These are phyloP conservation scores for Ichneumoninae sp. DNA, from an alignment of 2,888 invertebrate species.

Conservation along the genomic window DNA sequence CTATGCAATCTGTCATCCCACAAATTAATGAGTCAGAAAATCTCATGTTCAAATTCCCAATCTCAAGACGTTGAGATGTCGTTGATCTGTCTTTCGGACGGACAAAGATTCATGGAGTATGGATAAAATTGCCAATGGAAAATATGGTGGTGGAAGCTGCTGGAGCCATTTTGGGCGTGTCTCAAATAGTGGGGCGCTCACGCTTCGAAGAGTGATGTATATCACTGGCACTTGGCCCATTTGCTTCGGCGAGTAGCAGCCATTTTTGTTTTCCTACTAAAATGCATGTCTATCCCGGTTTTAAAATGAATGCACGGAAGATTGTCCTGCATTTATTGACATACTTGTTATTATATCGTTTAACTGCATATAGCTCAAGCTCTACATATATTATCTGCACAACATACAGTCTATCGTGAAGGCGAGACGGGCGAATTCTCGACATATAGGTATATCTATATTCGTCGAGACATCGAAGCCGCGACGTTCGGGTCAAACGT, in stretches of 20 bases:
- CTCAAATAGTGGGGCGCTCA: background rate
- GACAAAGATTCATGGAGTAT: background rate
- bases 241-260: background rate
- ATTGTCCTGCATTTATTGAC: background rate
- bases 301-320: background rate
- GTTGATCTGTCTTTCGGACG: background rate
- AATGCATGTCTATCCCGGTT: background rate
- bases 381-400: conserved; percentile 2
- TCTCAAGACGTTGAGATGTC: background rate
- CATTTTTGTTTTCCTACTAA: background rate
- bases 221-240: conserved; percentile 1
- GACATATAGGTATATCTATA: conserved; percentile 24
- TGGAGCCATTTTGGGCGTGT: conserved; percentile 13
- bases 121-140: background rate
- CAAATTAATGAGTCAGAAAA: background rate
- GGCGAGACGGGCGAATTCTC: background rate
- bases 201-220: background rate
- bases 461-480: conserved; percentile 58
- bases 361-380: background rate
- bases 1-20: conserved; percentile 14
- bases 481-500: conserved; percentile 73
- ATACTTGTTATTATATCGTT: background rate
- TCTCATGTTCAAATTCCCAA: background rate
- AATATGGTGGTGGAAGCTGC: background rate
- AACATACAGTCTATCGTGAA: background rate